Evolutionary conservation across 2,113 vertebrate species (phyloP), one percentile per base, ranked within the genome.

Genomic region (Pollachius pollachius): DNA sequence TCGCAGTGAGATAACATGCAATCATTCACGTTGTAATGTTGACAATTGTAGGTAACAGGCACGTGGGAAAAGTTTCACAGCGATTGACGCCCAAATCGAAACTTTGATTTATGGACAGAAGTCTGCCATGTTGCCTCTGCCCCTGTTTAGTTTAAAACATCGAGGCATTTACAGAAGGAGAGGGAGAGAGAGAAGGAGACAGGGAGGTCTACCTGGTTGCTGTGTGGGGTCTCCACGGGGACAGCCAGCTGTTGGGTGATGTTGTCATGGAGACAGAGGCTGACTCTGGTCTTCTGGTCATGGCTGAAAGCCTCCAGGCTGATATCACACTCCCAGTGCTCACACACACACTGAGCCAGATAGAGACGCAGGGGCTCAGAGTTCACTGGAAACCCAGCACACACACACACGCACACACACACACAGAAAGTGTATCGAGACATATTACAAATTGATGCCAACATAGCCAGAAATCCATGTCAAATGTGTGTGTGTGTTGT

Each of bases 251-350:
- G 94, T 69, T 93, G 94, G 2, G 92, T 86, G 65, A 96, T 94
- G 91, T 95, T 95, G 84, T 97, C 94, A 27, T 89, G 90, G 88
- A 98, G 90, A 90, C 96, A 96, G 89, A 95, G 94, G 81, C 92
- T 92, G 82, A 98, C 93, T 70, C 94, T 89, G 88, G 93, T 90
- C 91, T 96, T 97, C 93, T 98, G 96, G 85, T 98, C 93, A 15
- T 90, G 82, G 41, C 93, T 95, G 90, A 94, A 94, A 0, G 95
- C 92, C 79, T 98, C 95, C 89, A 98, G 89, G 83, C 93, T 94
- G 89, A 96, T 93, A 83, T 95, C 81, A 84, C 92, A 92, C 81
- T 93, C 67, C 13, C 94, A 59, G 86, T 90, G 76, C 89, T 91
- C 93, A 89, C 60, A 25, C 21, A 89, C 81, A 74, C 87, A 89